Evolutionary conservation across 2,797 vertebrate species (phyloP), one percentile per base, ranked within the genome.

Genomic region (Trematocara caparti): DNA sequence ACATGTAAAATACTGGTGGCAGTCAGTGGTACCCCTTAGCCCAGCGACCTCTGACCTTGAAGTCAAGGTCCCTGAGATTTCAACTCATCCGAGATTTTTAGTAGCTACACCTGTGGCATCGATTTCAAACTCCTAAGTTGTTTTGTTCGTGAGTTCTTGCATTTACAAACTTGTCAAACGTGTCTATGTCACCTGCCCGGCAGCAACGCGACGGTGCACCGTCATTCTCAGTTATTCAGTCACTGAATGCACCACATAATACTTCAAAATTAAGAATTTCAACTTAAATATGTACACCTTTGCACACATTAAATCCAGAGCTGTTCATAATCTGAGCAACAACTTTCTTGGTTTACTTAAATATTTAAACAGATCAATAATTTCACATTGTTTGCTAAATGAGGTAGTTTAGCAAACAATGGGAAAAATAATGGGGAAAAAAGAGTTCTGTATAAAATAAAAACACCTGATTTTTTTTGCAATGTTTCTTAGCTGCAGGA

Each of bases 131-230:
- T 59, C 9, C 15, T 11, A 57, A 34, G 9, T 34, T 2, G 30
- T 34, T 59, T 59, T 0, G 1, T n/a, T 59, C 55, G 17, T 9
- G 27, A 55, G 27, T 17, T 55, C 14, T n/a, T 15, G 30, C 15
- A 59, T 59, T 59, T 59, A 59, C 30, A 59, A 59, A n/a, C 30
- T 11, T 59, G 27, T 17, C 27, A 17, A 55, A 34, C 1, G 15
- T 17, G 53, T 47, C 45, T 6, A 2, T 17, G 45, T 1, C 8
- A 5, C 15, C 27, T 32, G 15, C 27, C 53, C 3, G 1, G 27
- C 53, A 57, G 53, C 53, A 11, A 17, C 8, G 1, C 15, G 1
- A 15, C 24, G 3, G 0, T 8, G 0, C 24, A 13, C 51, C 4
- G 4, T 53, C 12, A 36, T n/a, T 34, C 8, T 57, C 9, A 34